These are phyloP conservation scores for Netta rufina DNA, from an alignment of 2,797 vertebrate species.

Conservation along the genomic window DNA sequence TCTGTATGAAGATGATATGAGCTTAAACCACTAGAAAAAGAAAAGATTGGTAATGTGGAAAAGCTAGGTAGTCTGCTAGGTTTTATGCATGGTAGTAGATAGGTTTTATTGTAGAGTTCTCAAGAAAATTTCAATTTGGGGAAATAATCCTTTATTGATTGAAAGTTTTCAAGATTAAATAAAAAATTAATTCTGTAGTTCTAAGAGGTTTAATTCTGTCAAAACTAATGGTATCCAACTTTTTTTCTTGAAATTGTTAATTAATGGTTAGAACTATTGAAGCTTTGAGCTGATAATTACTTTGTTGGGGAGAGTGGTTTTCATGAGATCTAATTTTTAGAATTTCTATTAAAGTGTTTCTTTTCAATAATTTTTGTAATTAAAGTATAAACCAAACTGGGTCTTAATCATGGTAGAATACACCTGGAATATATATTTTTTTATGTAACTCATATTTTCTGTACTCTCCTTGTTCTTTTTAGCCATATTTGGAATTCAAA, in stretches of 20 bases:
- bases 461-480: background rate
- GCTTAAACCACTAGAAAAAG: background rate
- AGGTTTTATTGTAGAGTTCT: background rate
- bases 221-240: background rate
- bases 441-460: background rate
- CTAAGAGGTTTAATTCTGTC: background rate
- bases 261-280: background rate
- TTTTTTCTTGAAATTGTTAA: background rate
- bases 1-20: background rate
- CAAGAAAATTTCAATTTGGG: background rate
- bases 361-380: background rate
- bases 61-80: background rate
- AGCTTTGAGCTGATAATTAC: background rate
- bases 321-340: background rate
- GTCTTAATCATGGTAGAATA: background rate
- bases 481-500: background rate
- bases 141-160: background rate
- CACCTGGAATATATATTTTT: background rate
- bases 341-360: background rate
- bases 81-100: background rate
- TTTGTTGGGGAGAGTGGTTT: background rate
- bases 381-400: background rate
- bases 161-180: background rate
- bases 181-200: background rate
- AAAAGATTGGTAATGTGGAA: background rate